Percentiles rank a stretch among this genome's conserved stretches.
Evolutionary conservation across 2,888 invertebrate species (phyloP).

Genomic region (Patella depressa): DNA sequence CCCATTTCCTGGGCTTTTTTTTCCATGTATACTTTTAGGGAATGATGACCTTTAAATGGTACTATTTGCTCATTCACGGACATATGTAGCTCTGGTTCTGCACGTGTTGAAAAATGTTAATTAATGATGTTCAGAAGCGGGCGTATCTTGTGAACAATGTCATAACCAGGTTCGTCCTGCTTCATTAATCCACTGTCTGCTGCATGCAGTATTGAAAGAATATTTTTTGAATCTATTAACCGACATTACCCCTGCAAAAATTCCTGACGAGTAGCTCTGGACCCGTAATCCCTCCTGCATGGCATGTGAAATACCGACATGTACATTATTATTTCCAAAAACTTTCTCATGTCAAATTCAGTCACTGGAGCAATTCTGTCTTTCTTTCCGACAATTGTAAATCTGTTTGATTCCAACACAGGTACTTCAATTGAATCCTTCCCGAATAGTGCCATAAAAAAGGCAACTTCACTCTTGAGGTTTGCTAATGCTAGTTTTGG

Average conservation of each 20-base stretch:
- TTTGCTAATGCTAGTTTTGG: not conserved
- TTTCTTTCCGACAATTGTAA: not conserved
- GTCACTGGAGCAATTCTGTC: not conserved
- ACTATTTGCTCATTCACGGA: slow-evolving; percentile 30
- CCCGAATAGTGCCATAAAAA: not conserved
- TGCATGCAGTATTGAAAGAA: not conserved
- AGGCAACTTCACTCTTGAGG: not conserved
- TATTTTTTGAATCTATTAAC: not conserved
- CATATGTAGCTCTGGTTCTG: slow-evolving; percentile 18
- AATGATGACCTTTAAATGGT: slow-evolving; percentile 27
- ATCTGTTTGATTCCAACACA: not conserved
- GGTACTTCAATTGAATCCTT: not conserved
- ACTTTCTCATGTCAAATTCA: not conserved
- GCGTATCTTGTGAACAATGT: not conserved
- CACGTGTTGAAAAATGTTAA: too few relatives aligned
- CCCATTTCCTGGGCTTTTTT: slow-evolving; percentile 31
- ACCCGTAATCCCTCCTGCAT: not conserved
- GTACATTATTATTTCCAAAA: not conserved
- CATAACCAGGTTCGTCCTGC: not conserved
- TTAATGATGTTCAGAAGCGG: slow-evolving; percentile 18
- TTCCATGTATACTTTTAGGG: slow-evolving; percentile 26
- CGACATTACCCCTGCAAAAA: not conserved
- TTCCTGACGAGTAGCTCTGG: not conserved
- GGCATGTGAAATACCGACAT: not conserved
- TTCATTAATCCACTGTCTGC: not conserved